Conservation (phyloP, 2,888 invertebrate genomes). For the Chelonus formosanus region DNA sequence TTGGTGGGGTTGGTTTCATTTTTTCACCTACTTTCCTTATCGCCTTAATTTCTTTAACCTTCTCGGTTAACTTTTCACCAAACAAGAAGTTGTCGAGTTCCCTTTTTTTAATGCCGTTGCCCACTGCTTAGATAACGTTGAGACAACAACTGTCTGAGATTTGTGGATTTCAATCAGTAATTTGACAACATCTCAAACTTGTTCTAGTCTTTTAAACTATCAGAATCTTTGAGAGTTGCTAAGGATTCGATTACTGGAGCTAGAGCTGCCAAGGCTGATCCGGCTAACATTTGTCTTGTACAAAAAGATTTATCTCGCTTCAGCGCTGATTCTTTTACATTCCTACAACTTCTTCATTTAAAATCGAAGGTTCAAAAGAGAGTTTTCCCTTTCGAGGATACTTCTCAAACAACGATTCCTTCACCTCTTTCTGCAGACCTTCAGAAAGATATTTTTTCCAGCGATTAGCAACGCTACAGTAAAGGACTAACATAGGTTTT, state of each 20-base stretch:
- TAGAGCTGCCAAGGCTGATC: conserved; percentile 15
- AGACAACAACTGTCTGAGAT: conserved; percentile 14
- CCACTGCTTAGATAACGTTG: conserved; percentile 9
- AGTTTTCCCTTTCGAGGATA: not conserved
- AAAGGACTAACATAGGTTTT: conserved; percentile 7
- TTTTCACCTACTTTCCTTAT: conserved; percentile 21
- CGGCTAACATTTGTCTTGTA: conserved; percentile 39
- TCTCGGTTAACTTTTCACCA: conserved; percentile 24
- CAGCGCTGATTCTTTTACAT: conserved; percentile 9
- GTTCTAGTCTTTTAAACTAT: conserved; percentile 17
- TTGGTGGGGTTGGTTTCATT: conserved; percentile 21
- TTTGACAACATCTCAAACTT: conserved; percentile 20
- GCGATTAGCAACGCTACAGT: conserved; percentile 10
- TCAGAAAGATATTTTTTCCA: conserved; percentile 27
- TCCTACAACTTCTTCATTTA: conserved; percentile 8
- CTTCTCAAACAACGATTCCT: not conserved
- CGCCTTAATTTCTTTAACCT: conserved; percentile 13
- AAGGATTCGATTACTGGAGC: conserved; percentile 12
- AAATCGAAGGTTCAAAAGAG: conserved; percentile 9
- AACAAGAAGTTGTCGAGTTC: conserved; percentile 24
- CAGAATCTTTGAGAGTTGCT: conserved; percentile 10
- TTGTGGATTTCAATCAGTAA: conserved; percentile 3
- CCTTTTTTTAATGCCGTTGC: conserved; percentile 19
- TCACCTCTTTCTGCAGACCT: conserved; percentile 17
- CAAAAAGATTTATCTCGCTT: conserved; percentile 32